Evolutionary conservation across 2,888 invertebrate species (phyloP).

Genomic region (Lingula anatina): DNA sequence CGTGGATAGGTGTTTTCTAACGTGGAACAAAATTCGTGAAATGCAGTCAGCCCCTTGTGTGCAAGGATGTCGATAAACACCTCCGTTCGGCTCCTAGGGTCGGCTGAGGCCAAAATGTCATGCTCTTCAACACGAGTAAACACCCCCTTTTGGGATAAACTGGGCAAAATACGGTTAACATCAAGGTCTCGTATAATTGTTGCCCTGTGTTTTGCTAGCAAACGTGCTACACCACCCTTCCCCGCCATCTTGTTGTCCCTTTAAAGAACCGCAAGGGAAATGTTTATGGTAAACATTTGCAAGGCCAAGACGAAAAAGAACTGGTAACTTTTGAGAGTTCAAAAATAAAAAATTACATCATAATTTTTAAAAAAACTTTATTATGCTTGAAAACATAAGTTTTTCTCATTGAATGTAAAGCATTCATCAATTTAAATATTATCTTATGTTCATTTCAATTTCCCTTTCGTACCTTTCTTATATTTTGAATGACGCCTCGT

Average conservation of each 20-base stretch:
- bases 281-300: not conserved
- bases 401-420: not conserved
- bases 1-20: conserved; percentile 38
- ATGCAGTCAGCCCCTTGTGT: conserved; percentile 35
- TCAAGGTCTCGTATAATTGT: conserved; percentile 35
- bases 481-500: too few relatives aligned
- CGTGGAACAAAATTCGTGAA: conserved; percentile 42
- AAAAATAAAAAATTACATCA: not conserved
- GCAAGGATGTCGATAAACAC: conserved; percentile 39
- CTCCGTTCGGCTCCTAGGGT: conserved; percentile 28
- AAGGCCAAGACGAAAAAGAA: too few relatives aligned
- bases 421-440: too few relatives aligned
- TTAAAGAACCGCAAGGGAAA: not conserved
- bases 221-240: conserved; percentile 30
- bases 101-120: conserved; percentile 22
- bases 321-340: not conserved
- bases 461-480: too few relatives aligned
- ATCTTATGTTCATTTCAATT: too few relatives aligned
- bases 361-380: not conserved
- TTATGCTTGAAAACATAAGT: too few relatives aligned
- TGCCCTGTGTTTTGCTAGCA: conserved; percentile 31
- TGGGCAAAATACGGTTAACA: conserved; percentile 30
- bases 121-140: conserved; percentile 33
- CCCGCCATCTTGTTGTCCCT: conserved; percentile 35
- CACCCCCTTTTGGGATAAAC: conserved; percentile 30